Conservation (phyloP, 2,113 vertebrate genomes). For the Hippocampus zosterae region DNA sequence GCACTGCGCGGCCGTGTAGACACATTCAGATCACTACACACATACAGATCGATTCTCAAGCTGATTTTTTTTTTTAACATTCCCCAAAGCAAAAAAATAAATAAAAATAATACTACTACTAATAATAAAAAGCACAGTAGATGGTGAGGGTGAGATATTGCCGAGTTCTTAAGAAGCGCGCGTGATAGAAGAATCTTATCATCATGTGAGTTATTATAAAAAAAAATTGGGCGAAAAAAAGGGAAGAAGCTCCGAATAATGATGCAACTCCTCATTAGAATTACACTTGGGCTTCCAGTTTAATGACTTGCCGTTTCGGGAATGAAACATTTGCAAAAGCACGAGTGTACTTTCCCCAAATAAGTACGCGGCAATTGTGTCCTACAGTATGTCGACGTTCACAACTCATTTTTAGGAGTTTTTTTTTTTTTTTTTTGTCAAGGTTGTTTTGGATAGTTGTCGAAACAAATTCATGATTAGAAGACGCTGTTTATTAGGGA, state of each 20-base stretch:
- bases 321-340: conserved; percentile 1
- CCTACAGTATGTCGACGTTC: neutral
- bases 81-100: no score
- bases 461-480: neutral
- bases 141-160: neutral
- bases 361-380: neutral
- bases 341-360: neutral
- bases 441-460: neutral
- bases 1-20: no score
- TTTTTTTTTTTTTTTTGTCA: no score
- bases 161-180: neutral
- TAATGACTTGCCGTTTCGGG: neutral
- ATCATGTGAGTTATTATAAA: neutral
- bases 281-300: neutral
- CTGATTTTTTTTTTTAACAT: no score
- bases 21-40: no score
- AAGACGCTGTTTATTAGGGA: neutral
- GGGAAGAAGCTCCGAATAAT: neutral
- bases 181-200: neutral
- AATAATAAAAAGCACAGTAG: neutral
- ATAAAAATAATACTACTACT: no score
- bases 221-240: neutral
- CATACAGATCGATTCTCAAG: no score
- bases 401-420: neutral
- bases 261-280: conserved; percentile 9